A percentile compares a stretch with the other conserved stretches of the same genome.
phyloP scores from a whole-genome alignment of 2,113 vertebrate species.

The Glareola pratincola region DNA sequence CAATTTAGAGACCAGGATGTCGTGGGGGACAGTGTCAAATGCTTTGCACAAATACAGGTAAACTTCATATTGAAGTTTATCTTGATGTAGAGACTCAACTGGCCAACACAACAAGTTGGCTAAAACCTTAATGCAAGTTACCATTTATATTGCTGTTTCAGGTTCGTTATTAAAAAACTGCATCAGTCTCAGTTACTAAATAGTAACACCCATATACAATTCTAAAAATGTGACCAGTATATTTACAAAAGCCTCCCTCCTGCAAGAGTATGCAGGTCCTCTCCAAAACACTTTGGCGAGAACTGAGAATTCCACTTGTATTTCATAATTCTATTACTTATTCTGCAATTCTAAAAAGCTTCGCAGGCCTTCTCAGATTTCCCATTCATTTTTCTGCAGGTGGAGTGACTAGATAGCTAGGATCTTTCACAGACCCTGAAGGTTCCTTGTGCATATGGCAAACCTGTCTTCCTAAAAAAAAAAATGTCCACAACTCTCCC shows the following conservation, averaged over 20 bases:
- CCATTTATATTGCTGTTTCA: background rate
- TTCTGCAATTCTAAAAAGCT: background rate
- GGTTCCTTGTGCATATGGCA: background rate
- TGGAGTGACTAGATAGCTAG: background rate
- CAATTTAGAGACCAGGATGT: background rate
- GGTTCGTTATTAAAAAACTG: background rate
- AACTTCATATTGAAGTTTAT: background rate
- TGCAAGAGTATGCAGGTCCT: background rate
- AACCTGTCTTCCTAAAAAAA: background rate
- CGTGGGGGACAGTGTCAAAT: background rate
- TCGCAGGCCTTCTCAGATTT: background rate
- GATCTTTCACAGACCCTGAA: background rate
- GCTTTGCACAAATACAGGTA: background rate
- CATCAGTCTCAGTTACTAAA: background rate
- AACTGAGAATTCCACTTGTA: background rate
- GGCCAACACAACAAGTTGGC: background rate
- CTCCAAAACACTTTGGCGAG: background rate
- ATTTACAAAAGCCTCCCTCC: background rate
- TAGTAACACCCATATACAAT: background rate
- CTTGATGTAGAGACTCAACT: background rate
- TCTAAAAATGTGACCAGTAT: background rate
- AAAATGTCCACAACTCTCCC: background rate
- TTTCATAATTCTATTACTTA: background rate
- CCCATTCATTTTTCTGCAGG: background rate
- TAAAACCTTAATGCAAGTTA: background rate